phyloP scores from a whole-genome alignment of 2,888 invertebrate genomes.

The Ceriagrion tenellum region DNA sequence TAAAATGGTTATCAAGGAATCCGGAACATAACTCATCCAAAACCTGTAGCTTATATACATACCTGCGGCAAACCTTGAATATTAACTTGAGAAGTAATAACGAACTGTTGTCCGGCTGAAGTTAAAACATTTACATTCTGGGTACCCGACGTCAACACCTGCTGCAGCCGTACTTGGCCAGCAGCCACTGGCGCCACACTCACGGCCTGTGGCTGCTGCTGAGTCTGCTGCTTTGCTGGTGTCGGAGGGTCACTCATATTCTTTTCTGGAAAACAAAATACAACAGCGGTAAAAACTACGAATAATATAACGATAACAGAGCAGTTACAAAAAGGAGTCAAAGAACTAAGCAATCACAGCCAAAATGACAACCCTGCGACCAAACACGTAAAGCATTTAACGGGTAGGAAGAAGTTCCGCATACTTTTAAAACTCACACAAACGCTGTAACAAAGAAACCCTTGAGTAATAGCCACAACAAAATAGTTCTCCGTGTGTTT shows the following conservation, averaged over 20 bases:
- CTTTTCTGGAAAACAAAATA: conserved; percentile 23
- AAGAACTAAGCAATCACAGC: neutral
- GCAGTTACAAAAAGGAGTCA: too few relatives aligned
- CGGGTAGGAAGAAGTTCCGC: neutral
- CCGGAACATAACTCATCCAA: neutral
- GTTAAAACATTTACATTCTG: conserved; percentile 77
- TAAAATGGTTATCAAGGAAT: conserved; percentile 53
- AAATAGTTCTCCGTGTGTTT: too few relatives aligned
- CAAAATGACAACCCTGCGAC: neutral
- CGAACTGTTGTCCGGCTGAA: conserved; percentile 77
- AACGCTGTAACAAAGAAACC: too few relatives aligned
- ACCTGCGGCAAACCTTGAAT: conserved; percentile 81
- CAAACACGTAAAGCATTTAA: neutral
- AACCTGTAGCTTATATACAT: conserved; percentile 69
- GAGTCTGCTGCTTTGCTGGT: conserved; percentile 67
- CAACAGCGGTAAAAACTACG: neutral
- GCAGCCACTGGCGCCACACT: conserved; percentile 67
- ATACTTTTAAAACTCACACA: neutral
- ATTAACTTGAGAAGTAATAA: conserved; percentile 76
- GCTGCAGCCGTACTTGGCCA: conserved; percentile 75
- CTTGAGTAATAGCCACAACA: too few relatives aligned
- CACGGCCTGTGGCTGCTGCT: conserved; percentile 68
- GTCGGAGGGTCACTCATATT: conserved; percentile 68
- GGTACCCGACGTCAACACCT: conserved; percentile 76
- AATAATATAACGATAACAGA: neutral